A percentile compares a stretch with the other conserved stretches of the same genome.
Conservation (phyloP, 1,140 invertebrate genomes). For the Pseudomyrmex concolor region DNA sequence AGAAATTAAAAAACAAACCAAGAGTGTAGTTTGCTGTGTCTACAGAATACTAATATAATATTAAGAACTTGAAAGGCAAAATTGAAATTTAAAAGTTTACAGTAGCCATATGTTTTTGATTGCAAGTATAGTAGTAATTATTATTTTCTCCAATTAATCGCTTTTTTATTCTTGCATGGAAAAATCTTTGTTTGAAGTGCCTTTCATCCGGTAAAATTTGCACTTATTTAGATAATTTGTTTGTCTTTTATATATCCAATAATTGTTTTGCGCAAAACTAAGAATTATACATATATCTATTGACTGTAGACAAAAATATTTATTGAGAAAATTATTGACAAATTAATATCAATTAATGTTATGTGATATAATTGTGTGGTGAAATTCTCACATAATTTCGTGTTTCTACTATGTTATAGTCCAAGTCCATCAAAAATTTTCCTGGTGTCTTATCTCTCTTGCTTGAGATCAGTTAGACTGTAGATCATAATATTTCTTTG, state of each 20-base stretch:
- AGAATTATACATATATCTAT: not conserved
- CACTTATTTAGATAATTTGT: constrained; percentile 24
- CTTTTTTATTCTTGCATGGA: constrained; percentile 68
- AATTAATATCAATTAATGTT: not conserved
- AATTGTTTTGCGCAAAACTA: not conserved
- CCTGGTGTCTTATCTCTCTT: not conserved
- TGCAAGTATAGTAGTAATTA: constrained; percentile 54
- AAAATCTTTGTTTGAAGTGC: constrained; percentile 46
- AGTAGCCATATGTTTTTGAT: constrained; percentile 64
- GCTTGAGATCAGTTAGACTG: not conserved
- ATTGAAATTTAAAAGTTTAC: constrained; percentile 55
- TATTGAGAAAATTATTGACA: constrained; percentile 15
- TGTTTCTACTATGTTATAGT: not conserved
- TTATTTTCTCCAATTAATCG: constrained; percentile 44
- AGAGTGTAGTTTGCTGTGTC: constrained; percentile 84
- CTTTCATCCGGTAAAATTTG: constrained; percentile 33
- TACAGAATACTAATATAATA: constrained; percentile 56
- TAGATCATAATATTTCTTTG: not conserved
- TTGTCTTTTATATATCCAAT: not conserved
- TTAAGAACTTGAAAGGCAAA: constrained; percentile 38
- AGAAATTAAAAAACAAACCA: not conserved
- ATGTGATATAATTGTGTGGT: not conserved
- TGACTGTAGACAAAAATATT: constrained; percentile 7
- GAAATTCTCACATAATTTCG: not conserved
- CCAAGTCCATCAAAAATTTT: constrained; percentile 11